These are phyloP conservation scores for Gonocerus acuteangulatus DNA, from an alignment of 2,888 invertebrate species.

Conservation along the genomic window DNA sequence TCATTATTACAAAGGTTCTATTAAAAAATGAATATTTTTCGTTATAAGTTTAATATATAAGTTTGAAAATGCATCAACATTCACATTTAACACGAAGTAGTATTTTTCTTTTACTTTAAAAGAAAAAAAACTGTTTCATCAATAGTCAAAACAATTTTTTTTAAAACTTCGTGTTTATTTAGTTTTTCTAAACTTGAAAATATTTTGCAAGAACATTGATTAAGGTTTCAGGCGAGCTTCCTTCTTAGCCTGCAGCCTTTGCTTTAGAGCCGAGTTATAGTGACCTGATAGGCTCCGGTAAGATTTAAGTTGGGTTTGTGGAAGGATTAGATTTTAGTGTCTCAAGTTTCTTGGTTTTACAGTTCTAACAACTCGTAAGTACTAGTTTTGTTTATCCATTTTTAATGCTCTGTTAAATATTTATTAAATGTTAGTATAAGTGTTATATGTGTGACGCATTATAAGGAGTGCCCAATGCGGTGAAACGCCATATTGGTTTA, in stretches of 20 bases:
- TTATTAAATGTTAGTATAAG: background rate
- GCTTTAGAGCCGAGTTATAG: slow-evolving; percentile 44
- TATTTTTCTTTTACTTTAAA: too few relatives aligned
- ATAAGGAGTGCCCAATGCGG: slow-evolving; percentile 52
- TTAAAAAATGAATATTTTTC: too few relatives aligned
- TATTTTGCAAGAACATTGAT: slow-evolving; percentile 33
- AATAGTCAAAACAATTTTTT: too few relatives aligned
- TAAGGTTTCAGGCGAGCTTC: slow-evolving; percentile 22
- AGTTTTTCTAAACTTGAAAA: too few relatives aligned
- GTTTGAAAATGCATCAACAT: too few relatives aligned
- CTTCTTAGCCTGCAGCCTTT: slow-evolving; percentile 22
- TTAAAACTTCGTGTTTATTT: too few relatives aligned
- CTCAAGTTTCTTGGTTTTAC: slow-evolving; percentile 33
- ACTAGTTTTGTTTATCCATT: background rate
- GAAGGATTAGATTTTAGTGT: slow-evolving; percentile 38
- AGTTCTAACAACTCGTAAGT: slow-evolving; percentile 34
- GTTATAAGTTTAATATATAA: too few relatives aligned
- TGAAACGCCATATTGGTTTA: slow-evolving; percentile 38
- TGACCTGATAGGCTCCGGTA: slow-evolving; percentile 34
- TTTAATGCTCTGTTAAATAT: background rate
- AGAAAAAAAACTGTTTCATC: too few relatives aligned
- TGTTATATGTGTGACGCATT: slow-evolving; percentile 51
- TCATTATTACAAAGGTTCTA: too few relatives aligned
- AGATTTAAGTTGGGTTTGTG: slow-evolving; percentile 39
- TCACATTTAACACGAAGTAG: too few relatives aligned